Base-by-base conservation (phyloP, 2,113 vertebrate genomes). In the Arothron firmamentum region DNA sequence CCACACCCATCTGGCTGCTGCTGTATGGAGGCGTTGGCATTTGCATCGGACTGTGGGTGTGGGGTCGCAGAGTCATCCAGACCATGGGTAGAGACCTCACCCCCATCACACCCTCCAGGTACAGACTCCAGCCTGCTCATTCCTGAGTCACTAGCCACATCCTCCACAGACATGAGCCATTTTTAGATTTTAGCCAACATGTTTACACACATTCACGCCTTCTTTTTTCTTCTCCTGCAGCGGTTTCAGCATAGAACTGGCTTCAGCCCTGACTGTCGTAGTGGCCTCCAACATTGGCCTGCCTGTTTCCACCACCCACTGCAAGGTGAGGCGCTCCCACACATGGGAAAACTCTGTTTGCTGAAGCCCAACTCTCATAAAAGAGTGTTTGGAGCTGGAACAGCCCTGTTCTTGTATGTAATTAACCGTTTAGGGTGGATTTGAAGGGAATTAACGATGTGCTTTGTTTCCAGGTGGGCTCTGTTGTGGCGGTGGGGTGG, bases 221-320 rank as follows among this genome's bases (percentile, higher is more conserved):
- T 38, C 56, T 65, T 16, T 80, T 46, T 79, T 54, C 16, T 34
- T 49, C 23, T 17, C 67, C 59, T 56, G 6, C 86, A 99, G 97
- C 2, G 97, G 97, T 79, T 99, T 99, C 92, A 99, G 96, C 88
- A 99, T 99, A 1, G 97, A 99, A 73, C 78, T 99, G 85, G 96
- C 97, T 0, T 99, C 97, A 5, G 97, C 97, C 0, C 65, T 98
- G 72, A 99, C 97, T 0, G 97, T 99, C 52, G 92, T 99, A 23
- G 91, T 95, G 0, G 97, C 97, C 7, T 99, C 97, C 14, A 99
- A 99, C n/a, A 84, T 97, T 0, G 96, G 97, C 45, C 92, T 99
- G 73, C 97, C 97, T 54, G 94, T 99, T 79, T 98, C 96, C 75
- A 99, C 97, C 0, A 99, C 96, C 11, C 97, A 99, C 81, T 99